Base-by-base conservation (phyloP, 2,888 invertebrate genomes). In the Lithophane leautieri region DNA sequence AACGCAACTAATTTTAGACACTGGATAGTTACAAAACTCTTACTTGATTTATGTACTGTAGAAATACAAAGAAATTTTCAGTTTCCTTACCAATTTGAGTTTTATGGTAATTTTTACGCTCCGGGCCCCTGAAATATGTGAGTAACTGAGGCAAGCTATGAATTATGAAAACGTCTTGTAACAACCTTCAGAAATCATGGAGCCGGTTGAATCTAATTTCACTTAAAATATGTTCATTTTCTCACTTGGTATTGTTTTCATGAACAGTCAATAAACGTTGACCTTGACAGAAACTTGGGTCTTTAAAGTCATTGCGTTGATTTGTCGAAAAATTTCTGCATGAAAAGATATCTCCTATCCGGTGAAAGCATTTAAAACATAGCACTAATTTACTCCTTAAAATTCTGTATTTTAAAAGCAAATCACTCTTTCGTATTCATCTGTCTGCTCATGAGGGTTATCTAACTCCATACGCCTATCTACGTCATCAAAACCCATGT, bases 1-100 rank as follows among this genome's bases (percentile, higher is more conserved):
- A 54, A 44, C 62, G 54, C 58, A 72, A 86, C 87, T 87, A 88
- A 87, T 83, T 87, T 88, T 88, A 89, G 88, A 75, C 70, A 78
- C 79, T 86, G 81, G 86, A 86, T 84, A 70, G 76, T 79, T 86
- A 79, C 81, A 83, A 82, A 85, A 78, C 80, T 81, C 76, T 78
- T 54, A 79, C 75, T 88, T 82, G 84, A 84, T 84, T 76, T 87
- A 88, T 83, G 62, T 67, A 83, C 73, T 82, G 73, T 71, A 70
- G 66, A 78, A 75, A 66, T 72, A 76, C 73, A 62, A 65, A 50
- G 82, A 71, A 77, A 83, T 65, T 71, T 68, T 47, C n/a, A 40
- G 12, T 75, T 61, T 34, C 19, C 52, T 16, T 50, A 52, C 22
- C 16, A 28, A 66, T 66, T 66, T 16, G 3, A 66, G 11, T 16